phyloP scores from a whole-genome alignment of 2,113 vertebrate species.

The Haplotaxodon microlepis region DNA sequence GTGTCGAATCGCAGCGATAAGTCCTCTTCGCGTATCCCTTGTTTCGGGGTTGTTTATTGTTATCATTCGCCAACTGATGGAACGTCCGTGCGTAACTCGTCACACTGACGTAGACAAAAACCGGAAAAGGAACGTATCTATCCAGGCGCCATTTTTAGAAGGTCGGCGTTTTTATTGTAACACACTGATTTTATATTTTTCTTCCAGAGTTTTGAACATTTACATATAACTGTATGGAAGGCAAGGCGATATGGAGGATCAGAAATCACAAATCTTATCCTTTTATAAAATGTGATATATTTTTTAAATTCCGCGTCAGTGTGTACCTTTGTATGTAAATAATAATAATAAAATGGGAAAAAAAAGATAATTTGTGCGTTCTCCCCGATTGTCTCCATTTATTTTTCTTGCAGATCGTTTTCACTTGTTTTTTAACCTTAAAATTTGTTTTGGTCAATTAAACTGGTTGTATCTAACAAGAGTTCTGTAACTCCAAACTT shows the following conservation, averaged over 20 bases:
- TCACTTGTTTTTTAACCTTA: not conserved
- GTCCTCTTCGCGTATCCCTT: slow-evolving; percentile 42
- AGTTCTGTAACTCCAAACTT: not conserved
- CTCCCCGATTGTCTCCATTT: not conserved
- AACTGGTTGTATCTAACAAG: not conserved
- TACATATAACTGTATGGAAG: not conserved
- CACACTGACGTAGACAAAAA: not conserved
- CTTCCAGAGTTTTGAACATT: not conserved
- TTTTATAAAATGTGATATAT: not conserved
- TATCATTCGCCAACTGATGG: slow-evolving; percentile 67
- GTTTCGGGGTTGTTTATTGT: slow-evolving; percentile 77
- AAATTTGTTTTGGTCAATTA: not conserved
- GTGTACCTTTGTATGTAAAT: not conserved
- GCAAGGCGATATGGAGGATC: not conserved
- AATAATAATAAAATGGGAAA: not conserved
- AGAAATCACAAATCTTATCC: rapidly evolving
- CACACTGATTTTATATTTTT: not conserved
- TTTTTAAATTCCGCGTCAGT: too few relatives aligned
- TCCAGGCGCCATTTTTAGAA: slow-evolving; percentile 48
- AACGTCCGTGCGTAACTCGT: slow-evolving; percentile 55
- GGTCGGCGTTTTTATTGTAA: slow-evolving; percentile 8
- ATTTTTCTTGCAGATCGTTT: not conserved
- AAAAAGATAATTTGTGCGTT: rapidly evolving
- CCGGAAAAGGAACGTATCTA: not conserved
- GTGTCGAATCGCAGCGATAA: slow-evolving; percentile 38